Percentiles rank a stretch among this genome's conserved stretches.
Conservation (phyloP, 2,888 invertebrate genomes). For the Pheosia gnoma region DNA sequence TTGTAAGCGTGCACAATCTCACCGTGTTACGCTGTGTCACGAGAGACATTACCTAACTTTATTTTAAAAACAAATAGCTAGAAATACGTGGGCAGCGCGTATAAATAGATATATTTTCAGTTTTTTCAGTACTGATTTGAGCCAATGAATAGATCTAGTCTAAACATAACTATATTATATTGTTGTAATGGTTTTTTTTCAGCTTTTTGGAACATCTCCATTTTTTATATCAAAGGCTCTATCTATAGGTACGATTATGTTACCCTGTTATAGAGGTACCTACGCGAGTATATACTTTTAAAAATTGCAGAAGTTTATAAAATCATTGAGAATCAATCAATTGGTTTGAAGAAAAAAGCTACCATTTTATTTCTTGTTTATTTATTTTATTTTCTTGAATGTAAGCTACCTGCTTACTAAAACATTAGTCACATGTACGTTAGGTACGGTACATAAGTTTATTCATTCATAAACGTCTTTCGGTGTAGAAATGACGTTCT, state of each 20-base stretch:
- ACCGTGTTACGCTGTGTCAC: conserved; percentile 11
- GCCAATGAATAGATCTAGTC: not conserved
- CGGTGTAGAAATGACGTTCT: not conserved
- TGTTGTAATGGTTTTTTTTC: no score
- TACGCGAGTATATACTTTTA: no score
- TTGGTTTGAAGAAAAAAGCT: no score
- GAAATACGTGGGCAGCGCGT: conserved; percentile 3
- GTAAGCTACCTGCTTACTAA: no score
- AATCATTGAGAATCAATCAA: no score
- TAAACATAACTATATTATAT: not conserved
- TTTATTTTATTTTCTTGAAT: no score
- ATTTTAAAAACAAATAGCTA: conserved; percentile 15
- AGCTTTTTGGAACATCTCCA: no score
- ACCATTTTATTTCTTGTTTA: no score
- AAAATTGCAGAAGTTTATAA: no score
- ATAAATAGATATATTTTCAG: not conserved
- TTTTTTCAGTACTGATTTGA: not conserved
- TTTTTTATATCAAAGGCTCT: no score
- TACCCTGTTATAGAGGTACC: no score
- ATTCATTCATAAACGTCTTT: not conserved
- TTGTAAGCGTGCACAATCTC: conserved; percentile 18
- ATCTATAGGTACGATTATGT: no score
- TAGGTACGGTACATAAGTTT: not conserved
- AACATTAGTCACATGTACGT: not conserved
- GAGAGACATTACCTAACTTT: conserved; percentile 14